Evolutionary conservation across 2,888 invertebrate genomes (phyloP).

Genomic region (Gibbula magus): DNA sequence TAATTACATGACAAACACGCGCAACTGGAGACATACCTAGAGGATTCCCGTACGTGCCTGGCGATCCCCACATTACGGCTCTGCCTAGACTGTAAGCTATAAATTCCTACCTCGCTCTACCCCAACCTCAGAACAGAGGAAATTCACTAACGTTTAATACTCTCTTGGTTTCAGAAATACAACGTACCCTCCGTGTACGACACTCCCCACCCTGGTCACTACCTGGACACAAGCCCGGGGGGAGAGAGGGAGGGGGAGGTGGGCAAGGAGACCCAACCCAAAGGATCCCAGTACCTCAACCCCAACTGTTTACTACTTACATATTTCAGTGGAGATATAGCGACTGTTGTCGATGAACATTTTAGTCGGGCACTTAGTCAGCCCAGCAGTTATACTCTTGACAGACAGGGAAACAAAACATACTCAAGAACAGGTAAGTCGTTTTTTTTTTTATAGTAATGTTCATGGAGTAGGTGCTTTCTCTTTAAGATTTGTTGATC

Average conservation of each 20-base stretch:
- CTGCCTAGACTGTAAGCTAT: conserved; percentile 23
- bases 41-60: conserved; percentile 9
- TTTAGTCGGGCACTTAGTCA: conserved; percentile 31
- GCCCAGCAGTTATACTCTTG: conserved; percentile 30
- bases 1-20: conserved; percentile 30
- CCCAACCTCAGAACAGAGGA: not conserved
- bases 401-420: conserved; percentile 27
- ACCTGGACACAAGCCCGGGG: conserved; percentile 20
- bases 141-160: conserved; percentile 28
- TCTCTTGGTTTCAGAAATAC: conserved; percentile 33
- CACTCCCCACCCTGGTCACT: conserved; percentile 22
- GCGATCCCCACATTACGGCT: conserved; percentile 1
- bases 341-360: conserved; percentile 28
- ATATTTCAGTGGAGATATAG: conserved; percentile 28
- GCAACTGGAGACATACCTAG: conserved; percentile 26
- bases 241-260: conserved; percentile 28
- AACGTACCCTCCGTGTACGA: conserved; percentile 39
- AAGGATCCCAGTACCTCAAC: conserved; percentile 40
- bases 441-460: not conserved
- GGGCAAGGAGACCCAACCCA: conserved; percentile 26
- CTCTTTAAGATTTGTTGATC: not conserved
- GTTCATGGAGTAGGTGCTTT: not conserved
- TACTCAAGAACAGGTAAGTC: conserved; percentile 28
- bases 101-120: conserved; percentile 12
- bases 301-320: conserved; percentile 30